Evolutionary conservation across 2,797 vertebrate species (phyloP).

Genomic region (Oreonectes daqikongensis): DNA sequence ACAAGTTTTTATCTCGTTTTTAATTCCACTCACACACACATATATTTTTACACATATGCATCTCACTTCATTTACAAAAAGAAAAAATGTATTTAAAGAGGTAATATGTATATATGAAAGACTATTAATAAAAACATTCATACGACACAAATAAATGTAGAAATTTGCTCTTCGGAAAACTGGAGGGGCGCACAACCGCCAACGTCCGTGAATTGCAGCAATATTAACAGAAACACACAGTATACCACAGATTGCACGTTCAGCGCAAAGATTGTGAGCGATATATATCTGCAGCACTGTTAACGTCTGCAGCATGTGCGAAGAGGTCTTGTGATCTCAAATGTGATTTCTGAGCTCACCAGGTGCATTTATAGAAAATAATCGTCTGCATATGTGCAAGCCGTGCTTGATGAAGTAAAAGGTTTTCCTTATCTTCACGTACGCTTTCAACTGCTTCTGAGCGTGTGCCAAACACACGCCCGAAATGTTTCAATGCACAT

Average conservation of each 20-base stretch:
- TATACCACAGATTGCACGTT: background rate
- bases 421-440: constrained; percentile 30
- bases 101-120: background rate
- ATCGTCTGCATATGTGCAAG: constrained; percentile 5
- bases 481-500: constrained; percentile 2
- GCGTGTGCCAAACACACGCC: background rate
- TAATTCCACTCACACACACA: no score
- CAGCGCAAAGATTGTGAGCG: constrained; percentile 16
- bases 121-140: no score
- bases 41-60: no score
- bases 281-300: constrained; percentile 1
- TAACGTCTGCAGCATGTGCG: constrained; percentile 20
- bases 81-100: no score
- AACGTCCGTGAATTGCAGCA: background rate
- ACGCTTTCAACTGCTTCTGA: constrained; percentile 18
- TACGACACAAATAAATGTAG: background rate
- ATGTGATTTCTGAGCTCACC: constrained; percentile 20
- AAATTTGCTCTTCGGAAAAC: background rate
- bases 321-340: background rate
- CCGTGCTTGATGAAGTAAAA: background rate
- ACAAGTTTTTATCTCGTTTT: no score
- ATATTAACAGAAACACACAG: background rate
- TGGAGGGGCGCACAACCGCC: background rate
- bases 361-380: constrained; percentile 27
- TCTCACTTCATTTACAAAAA: no score